Conservation (phyloP, 2,888 invertebrate species). For the Epinotia ramella region DNA sequence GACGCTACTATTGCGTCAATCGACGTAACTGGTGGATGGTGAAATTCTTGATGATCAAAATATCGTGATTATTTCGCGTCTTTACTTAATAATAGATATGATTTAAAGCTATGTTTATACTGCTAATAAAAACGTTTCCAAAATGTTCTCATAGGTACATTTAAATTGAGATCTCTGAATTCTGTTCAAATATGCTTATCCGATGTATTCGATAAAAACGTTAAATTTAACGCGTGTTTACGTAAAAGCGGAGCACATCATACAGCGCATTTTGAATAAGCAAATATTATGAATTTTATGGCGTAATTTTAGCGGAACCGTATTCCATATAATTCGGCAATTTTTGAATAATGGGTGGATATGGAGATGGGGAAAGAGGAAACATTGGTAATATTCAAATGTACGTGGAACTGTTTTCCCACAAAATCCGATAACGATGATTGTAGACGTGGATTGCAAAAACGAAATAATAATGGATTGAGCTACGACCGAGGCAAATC, state of each 20-base stretch:
- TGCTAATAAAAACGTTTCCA: not conserved
- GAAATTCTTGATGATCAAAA: not conserved
- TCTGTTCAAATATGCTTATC: not conserved
- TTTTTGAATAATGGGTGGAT: constrained; percentile 66
- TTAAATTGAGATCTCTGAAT: constrained; percentile 19
- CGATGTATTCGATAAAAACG: not conserved
- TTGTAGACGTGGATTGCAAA: constrained; percentile 53
- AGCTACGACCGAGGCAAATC: constrained; percentile 29
- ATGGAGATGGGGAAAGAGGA: constrained; percentile 62
- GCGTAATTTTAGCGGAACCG: constrained; percentile 58
- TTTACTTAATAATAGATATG: too few relatives aligned
- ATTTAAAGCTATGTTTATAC: not conserved
- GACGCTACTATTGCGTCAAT: constrained; percentile 82
- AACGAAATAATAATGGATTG: constrained; percentile 37
- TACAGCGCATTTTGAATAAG: constrained; percentile 64
- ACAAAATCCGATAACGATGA: constrained; percentile 54
- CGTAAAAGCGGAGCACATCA: constrained; percentile 48
- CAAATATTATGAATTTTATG: constrained; percentile 64
- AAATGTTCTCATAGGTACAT: not conserved
- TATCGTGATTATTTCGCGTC: not conserved
- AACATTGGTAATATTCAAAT: constrained; percentile 63
- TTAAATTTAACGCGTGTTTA: constrained; percentile 1
- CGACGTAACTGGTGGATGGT: constrained; percentile 45
- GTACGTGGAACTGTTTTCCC: constrained; percentile 47
- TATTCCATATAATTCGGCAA: constrained; percentile 73